phyloP scores from a whole-genome alignment of 1,140 invertebrate species.

The Phortica variegata region DNA sequence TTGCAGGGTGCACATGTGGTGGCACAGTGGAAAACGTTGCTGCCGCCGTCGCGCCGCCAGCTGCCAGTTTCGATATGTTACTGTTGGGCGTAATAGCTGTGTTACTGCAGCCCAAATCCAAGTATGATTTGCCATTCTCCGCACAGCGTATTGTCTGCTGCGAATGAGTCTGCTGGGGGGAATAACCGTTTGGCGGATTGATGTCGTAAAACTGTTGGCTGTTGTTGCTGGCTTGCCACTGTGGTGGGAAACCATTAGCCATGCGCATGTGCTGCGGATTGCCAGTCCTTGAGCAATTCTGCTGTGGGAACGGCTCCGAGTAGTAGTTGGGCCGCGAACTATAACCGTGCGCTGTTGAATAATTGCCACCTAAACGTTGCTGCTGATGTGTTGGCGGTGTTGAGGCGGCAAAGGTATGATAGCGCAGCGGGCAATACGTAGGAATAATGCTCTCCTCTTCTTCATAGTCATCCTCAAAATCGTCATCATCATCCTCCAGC shows the following conservation, averaged over 20 bases:
- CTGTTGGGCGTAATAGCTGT: conserved; percentile 5
- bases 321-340: conserved; percentile 50
- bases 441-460: conserved; percentile 58
- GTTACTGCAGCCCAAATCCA: conserved; percentile 77
- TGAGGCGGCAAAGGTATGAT: conserved; percentile 42
- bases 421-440: conserved; percentile 51
- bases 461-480: conserved; percentile 62
- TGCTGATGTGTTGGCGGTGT: conserved; percentile 28
- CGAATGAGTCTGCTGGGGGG: conserved; percentile 32
- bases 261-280: conserved; percentile 43
- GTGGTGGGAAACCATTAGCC: conserved; percentile 38
- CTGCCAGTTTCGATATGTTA: conserved; percentile 51
- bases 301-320: conserved; percentile 54
- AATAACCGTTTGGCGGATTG: conserved; percentile 42
- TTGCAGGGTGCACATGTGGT: conserved; percentile 1
- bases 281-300: conserved; percentile 55
- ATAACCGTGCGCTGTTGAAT: conserved; percentile 32
- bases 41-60: conserved; percentile 19
- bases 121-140: conserved; percentile 86
- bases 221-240: conserved; percentile 42
- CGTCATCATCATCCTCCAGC: conserved; percentile 60
- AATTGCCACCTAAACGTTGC: conserved; percentile 28
- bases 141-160: conserved; percentile 83
- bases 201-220: conserved; percentile 25
- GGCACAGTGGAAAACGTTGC: conserved; percentile 18